Evolutionary conservation across 2,888 invertebrate species (phyloP).

Genomic region (Aphrophora alni): DNA sequence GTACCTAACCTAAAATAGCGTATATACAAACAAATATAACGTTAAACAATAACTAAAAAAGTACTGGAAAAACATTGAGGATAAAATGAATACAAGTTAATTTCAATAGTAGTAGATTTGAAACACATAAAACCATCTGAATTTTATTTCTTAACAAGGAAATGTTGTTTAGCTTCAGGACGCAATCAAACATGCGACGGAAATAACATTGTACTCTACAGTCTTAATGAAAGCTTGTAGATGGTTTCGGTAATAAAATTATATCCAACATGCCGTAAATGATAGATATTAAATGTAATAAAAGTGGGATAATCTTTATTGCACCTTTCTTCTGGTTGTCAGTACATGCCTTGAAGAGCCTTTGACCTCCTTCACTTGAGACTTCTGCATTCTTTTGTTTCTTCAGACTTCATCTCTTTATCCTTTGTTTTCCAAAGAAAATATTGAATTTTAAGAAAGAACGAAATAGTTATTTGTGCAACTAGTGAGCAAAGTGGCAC

Average conservation of each 20-base stretch:
- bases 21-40: too few relatives aligned
- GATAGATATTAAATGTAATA: neutral
- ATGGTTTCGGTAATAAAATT: neutral
- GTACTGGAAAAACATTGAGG: too few relatives aligned
- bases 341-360: too few relatives aligned
- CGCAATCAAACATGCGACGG: neutral
- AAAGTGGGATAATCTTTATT: neutral
- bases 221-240: neutral
- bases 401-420: neutral
- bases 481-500: too few relatives aligned
- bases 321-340: neutral
- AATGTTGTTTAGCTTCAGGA: neutral
- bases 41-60: too few relatives aligned
- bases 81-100: too few relatives aligned
- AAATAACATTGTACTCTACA: neutral
- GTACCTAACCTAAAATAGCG: too few relatives aligned
- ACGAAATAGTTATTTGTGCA: too few relatives aligned
- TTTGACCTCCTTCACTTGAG: neutral
- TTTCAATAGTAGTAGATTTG: too few relatives aligned
- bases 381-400: neutral
- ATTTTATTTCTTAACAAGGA: neutral
- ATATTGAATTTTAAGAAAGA: too few relatives aligned
- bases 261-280: neutral
- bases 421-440: too few relatives aligned
- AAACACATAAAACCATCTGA: neutral